Conservation (phyloP, 1,140 invertebrate genomes). For the Trigoniulus corallinus region DNA sequence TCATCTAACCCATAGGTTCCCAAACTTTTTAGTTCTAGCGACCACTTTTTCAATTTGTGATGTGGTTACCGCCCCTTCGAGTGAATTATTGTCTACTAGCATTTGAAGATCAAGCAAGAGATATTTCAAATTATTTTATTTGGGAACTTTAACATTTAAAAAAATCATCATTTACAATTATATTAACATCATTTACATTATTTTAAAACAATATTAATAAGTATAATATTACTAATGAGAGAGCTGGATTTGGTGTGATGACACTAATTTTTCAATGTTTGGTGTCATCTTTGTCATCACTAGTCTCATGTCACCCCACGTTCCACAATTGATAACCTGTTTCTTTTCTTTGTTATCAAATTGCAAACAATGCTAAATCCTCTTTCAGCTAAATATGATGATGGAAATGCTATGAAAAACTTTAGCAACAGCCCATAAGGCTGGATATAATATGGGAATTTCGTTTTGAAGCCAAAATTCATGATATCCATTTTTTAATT, state of each 20-base stretch:
- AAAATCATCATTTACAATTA: no score
- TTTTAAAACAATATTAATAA: no score
- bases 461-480: conserved; percentile 10
- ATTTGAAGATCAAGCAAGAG: no score
- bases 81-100: no score
- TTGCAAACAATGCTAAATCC: conserved; percentile 8
- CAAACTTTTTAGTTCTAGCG: no score
- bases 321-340: not conserved
- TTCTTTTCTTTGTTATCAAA: conserved; percentile 8
- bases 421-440: conserved; percentile 6
- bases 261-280: conserved; percentile 6
- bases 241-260: not conserved
- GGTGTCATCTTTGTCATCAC: conserved; percentile 7
- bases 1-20: no score
- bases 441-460: conserved; percentile 10
- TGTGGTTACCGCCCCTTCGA: no score
- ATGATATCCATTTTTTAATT: conserved; percentile 12
- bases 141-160: no score
- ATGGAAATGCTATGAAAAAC: conserved; percentile 12
- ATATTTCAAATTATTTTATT: no score
- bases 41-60: no score
- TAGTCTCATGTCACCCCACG: conserved; percentile 5
- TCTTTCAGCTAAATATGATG: conserved; percentile 11
- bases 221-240: no score
- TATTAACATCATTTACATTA: no score